Evolutionary conservation across 2,888 invertebrate species (phyloP).

Genomic region (Fissipunctia ypsillon): DNA sequence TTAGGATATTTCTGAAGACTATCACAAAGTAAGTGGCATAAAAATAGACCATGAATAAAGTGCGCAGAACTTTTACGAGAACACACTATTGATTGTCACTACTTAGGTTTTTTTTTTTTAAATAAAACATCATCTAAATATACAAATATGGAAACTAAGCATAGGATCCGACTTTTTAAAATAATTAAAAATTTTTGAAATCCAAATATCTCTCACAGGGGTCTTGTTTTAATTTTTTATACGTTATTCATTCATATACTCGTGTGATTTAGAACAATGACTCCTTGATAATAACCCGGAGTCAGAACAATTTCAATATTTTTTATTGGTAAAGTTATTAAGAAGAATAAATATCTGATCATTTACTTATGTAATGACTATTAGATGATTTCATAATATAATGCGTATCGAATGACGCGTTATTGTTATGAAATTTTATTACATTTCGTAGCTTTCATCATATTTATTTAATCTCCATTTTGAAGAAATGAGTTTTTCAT

Average conservation of each 20-base stretch:
- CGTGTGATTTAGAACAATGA: too few species aligned
- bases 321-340: not conserved
- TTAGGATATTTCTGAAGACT: not conserved
- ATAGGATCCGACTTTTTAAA: not conserved
- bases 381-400: not conserved
- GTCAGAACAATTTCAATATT: not conserved
- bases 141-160: not conserved
- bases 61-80: not conserved
- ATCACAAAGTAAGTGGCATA: not conserved
- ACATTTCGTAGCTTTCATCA: not conserved
- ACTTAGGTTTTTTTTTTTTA: not conserved
- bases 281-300: not conserved
- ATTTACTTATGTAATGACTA: not conserved
- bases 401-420: not conserved
- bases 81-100: not conserved
- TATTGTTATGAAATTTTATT: constrained; percentile 12
- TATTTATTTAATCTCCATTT: not conserved
- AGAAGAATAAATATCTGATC: not conserved
- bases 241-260: too few species aligned
- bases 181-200: accelerated
- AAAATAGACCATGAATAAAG: not conserved
- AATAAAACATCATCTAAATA: not conserved
- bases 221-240: too few species aligned
- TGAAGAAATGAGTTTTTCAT: constrained; percentile 2
- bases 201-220: not conserved